phyloP scores from a whole-genome alignment of 2,797 vertebrate genomes.

The Notolepis coatsorum region DNA sequence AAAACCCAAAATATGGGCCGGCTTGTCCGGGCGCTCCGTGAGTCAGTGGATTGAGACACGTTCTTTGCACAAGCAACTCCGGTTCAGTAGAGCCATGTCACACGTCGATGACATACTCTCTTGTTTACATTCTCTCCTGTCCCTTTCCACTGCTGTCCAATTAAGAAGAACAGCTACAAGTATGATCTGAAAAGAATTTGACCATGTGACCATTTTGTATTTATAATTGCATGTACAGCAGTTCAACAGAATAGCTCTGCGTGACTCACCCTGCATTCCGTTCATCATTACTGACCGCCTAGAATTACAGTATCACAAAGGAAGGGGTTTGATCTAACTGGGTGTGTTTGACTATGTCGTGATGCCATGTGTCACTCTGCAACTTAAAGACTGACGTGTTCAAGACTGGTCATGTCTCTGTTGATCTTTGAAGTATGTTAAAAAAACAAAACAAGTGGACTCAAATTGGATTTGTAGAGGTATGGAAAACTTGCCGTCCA shows the following conservation, averaged over 20 bases:
- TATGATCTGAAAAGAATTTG: neutral
- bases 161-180: neutral
- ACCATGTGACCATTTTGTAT: neutral
- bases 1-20: too few relatives aligned
- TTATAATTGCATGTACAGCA: neutral
- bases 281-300: slow-evolving; percentile 15
- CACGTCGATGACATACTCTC: too few relatives aligned
- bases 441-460: neutral
- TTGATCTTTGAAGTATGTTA: neutral
- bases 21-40: neutral
- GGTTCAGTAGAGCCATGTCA: too few relatives aligned
- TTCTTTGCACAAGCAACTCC: neutral
- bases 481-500: neutral
- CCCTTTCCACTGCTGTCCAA: neutral
- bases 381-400: slow-evolving; percentile 19
- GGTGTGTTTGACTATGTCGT: slow-evolving; percentile 37
- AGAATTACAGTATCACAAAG: slow-evolving; percentile 10
- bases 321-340: slow-evolving; percentile 19
- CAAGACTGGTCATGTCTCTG: slow-evolving; percentile 22
- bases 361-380: neutral
- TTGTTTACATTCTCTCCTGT: too few relatives aligned
- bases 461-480: neutral
- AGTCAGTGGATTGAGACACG: slow-evolving; percentile 1
- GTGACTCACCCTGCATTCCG: slow-evolving; percentile 45
- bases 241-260: neutral